Evolutionary conservation across 2,888 invertebrate genomes (phyloP), one percentile per base, ranked within the genome.

Genomic region (Troides helena): DNA sequence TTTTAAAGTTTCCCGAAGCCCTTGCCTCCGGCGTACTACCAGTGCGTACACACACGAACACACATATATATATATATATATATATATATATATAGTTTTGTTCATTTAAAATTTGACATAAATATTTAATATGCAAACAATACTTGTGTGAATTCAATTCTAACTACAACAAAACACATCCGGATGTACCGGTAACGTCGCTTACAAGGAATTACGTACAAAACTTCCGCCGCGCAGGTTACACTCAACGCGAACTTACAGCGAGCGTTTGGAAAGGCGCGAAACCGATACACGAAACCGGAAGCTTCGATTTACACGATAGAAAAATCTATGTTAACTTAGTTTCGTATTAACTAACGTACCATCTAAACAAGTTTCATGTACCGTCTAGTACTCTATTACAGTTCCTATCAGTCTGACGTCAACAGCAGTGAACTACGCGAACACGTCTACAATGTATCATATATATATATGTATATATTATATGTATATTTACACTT

Each of bases 371-470:
- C 56, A 39, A 63, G 58, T 59, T 53, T 36, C 30, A 60, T 18
- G 23, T 63, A 23, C 62, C 53, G 62, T 14, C 70, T 75, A 77
- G 76, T 72, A 71, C 72, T 74, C 66, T 81, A 81, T 79, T 78
- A 83, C 84, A 83, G 80, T 82, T 73, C 80, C 87, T 89, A 90
- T 90, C 90, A 90, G 90, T 90, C 90, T 88, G 90, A 83, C 82
- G 79, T 85, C 79, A 88, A 86, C 85, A 87, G 84, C 82, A 80
- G 75, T 84, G 78, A 18, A 67, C 64, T 70, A 70, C 66, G 1
- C 39, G 25, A 64, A 43, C 58, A 69, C 39, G 18, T 62, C 58
- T 69, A 69, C 21, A n/a, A 46, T 14, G 14, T 39, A 30, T 21
- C 21, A 36, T 8, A 8, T 36, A 36, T 14, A 18, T 53, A 10